A percentile compares a stretch with the other conserved stretches of the same genome.
Conservation (phyloP, 2,888 invertebrate genomes). For the Temnothorax rugatulus region DNA sequence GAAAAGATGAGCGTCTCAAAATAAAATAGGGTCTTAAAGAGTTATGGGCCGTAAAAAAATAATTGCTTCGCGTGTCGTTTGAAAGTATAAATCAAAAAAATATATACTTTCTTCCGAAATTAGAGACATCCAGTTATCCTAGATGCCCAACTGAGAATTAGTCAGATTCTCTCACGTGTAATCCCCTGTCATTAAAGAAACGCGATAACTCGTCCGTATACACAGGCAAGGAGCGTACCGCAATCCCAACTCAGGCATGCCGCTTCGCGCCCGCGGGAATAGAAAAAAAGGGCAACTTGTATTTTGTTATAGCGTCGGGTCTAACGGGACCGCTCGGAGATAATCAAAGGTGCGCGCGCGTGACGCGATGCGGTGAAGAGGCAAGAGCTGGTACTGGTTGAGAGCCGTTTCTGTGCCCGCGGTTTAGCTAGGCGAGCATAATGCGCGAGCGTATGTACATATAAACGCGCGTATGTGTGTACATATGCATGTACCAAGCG, state of each 20-base stretch:
- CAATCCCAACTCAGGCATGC: background rate
- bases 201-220: background rate
- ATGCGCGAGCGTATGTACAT: constrained; percentile 66
- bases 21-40: background rate
- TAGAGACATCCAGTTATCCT: background rate
- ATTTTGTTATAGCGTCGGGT: constrained; percentile 24
- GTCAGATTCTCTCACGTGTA: constrained; percentile 8
- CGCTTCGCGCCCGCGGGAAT: background rate
- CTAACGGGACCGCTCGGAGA: constrained; percentile 39
- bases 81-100: constrained; percentile 11
- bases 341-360: constrained; percentile 11
- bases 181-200: background rate
- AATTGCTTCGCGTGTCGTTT: background rate
- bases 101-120: background rate
- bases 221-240: background rate
- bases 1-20: background rate
- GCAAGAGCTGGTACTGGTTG: constrained; percentile 63
- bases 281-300: constrained; percentile 22
- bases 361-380: background rate
- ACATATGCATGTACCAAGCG: constrained; percentile 57
- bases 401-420: constrained; percentile 74
- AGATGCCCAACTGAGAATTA: background rate
- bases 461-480: constrained; percentile 35
- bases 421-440: constrained; percentile 79
- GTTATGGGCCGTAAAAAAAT: background rate